These are phyloP conservation scores for Lagodon rhomboides DNA, from an alignment of 2,797 vertebrate species.

Conservation along the genomic window DNA sequence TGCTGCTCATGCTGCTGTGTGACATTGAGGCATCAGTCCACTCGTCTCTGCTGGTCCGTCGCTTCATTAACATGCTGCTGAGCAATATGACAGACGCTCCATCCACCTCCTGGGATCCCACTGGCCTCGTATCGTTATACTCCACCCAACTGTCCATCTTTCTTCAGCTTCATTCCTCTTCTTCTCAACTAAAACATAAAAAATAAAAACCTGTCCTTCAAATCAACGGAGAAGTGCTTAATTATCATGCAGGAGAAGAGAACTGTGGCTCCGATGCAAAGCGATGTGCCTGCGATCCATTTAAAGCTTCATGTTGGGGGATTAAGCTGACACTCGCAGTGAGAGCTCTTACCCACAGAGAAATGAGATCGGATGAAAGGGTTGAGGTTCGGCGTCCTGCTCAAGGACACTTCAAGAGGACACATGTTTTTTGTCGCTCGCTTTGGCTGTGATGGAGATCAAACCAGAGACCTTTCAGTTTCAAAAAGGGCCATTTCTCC, in stretches of 20 bases:
- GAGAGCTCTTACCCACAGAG: conserved; percentile 12
- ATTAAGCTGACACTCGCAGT: conserved; percentile 28
- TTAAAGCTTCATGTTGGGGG: conserved; percentile 32
- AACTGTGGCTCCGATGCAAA: not conserved
- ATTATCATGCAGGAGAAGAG: conserved; percentile 54
- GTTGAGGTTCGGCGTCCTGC: conserved; percentile 6
- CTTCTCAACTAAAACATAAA: not conserved
- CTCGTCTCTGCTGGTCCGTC: conserved; percentile 23
- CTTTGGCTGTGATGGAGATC: conserved; percentile 31
- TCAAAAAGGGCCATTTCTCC: conserved; percentile 5
- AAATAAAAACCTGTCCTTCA: conserved; percentile 52
- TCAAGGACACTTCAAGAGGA: conserved; percentile 47
- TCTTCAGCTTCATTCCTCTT: conserved; percentile 3
- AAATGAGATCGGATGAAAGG: conserved; percentile 32
- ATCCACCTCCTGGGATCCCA: conserved; percentile 50
- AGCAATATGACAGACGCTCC: conserved; percentile 38
- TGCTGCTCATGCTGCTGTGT: not conserved
- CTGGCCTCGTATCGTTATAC: conserved; percentile 39
- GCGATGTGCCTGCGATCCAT: not conserved
- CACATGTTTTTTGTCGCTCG: not conserved
- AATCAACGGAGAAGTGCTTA: conserved; percentile 34
- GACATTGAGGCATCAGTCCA: conserved; percentile 45
- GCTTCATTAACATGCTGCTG: conserved; percentile 67
- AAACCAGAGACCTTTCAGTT: conserved; percentile 37
- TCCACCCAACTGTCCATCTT: conserved; percentile 34